Evolutionary conservation across 2,113 vertebrate genomes (phyloP), one percentile per base, ranked within the genome.

Genomic region (Ailurus styani): DNA sequence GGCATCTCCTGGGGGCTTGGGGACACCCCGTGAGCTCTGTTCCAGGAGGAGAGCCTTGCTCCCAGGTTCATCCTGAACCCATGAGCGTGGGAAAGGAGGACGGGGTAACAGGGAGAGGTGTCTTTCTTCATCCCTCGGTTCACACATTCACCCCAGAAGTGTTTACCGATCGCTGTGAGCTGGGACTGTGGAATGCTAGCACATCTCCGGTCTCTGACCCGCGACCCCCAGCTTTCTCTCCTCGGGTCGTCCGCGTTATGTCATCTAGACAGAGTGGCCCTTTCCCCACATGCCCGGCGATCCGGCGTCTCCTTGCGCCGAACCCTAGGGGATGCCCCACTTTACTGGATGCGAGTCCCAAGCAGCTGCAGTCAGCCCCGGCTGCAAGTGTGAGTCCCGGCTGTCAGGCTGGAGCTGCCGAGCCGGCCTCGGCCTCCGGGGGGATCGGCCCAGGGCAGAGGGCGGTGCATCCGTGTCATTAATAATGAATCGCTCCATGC

Each of bases 401-500:
- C 96, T 50, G 37, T 42, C 47, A 93, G 42, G 77, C 72, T 11
- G 5, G 55, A 73, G n/a, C 96, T 54, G 93, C 90, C 60, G 27
- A 20, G 29, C 73, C 17, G 3, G 83, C 78, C 91, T 31, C 87
- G n/a, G n/a, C n/a, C n/a, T n/a, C 73, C 0, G 0, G 52, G 0
- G 52, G 83, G 96, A 81, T 52, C 72, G 0, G 72, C 52, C 52
- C 93, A 7, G 79, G 88, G 90, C 75, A 42, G 96, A 45, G 21
- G 0, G 82, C 96, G 21, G 37, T 72, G 55, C 62, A 37, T 77
- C 96, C 66, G 29, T 82, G 81, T 98, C 93, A 60, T 98, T 95
- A 97, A 93, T 97, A 90, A 97, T 96, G 91, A 90, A 97, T 91
- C 13, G 18, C 95, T 89, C 52, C 96, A 42, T n/a, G 15, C 88